phyloP scores from a whole-genome alignment of 2,888 invertebrate genomes.

The Agriotes lineatus region DNA sequence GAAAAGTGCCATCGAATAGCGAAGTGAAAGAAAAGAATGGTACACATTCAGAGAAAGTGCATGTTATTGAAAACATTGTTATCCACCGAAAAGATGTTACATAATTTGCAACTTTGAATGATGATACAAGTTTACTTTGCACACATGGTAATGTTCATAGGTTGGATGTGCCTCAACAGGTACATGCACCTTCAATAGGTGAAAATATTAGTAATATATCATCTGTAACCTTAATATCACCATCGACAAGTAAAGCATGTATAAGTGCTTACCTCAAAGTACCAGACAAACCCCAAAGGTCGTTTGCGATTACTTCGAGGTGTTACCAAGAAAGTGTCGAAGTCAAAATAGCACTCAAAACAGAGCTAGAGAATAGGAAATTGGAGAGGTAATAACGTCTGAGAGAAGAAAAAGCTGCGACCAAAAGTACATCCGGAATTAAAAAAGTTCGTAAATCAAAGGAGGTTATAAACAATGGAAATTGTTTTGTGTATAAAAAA shows the following conservation, averaged over 20 bases:
- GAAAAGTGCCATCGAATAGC: background rate
- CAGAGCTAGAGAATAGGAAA: background rate
- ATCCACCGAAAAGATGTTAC: background rate
- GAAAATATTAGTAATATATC: background rate
- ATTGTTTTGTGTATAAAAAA: background rate
- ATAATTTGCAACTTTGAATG: background rate
- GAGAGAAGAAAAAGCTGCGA: background rate
- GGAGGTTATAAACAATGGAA: background rate
- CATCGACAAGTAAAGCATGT: background rate
- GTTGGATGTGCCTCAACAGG: background rate
- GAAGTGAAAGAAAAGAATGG: background rate
- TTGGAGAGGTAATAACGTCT: background rate
- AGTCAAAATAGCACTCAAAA: background rate
- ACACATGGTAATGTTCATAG: background rate
- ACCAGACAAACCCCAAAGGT: background rate
- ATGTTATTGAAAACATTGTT: background rate
- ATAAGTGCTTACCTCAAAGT: background rate
- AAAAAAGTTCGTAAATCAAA: background rate
- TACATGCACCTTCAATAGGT: background rate
- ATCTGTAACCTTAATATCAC: background rate
- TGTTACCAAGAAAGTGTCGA: background rate
- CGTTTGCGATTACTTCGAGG: background rate
- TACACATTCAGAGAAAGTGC: background rate
- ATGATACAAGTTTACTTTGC: background rate
- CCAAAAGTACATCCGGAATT: background rate